Percentiles rank a stretch among this genome's conserved stretches.
These are phyloP conservation scores for Oscarella lobularis DNA, from an alignment of 37 sponge, comb jelly and placozoan genomes.

Conservation along the genomic window DNA sequence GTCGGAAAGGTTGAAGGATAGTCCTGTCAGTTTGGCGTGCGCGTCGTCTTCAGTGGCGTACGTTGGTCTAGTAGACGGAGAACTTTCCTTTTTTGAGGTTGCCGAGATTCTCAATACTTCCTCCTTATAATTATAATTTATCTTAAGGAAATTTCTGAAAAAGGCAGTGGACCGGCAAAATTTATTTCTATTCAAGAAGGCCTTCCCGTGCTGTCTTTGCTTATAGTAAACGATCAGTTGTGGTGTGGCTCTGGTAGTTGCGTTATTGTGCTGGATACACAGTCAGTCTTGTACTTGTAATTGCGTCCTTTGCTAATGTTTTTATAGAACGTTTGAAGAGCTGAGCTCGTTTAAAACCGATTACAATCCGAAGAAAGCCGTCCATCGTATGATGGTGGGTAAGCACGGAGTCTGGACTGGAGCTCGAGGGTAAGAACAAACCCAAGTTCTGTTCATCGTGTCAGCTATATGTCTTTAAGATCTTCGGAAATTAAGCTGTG, in stretches of 20 bases:
- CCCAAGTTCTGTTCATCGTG: neutral
- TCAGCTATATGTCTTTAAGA: neutral
- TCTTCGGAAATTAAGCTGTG: neutral
- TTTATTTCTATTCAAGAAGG: neutral
- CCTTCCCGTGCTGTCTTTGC: neutral
- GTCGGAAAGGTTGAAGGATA: neutral
- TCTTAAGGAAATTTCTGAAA: neutral
- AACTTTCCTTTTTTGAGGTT: neutral
- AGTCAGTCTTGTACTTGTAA: neutral
- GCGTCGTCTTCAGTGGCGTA: neutral
- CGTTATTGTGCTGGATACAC: neutral
- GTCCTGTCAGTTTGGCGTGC: conserved; percentile 1
- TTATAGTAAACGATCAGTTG: neutral
- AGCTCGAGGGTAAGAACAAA: neutral
- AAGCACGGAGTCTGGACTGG: neutral
- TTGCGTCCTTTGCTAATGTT: neutral
- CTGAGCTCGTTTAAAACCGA: neutral
- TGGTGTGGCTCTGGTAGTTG: neutral
- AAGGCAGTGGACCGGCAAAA: neutral
- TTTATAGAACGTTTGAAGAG: neutral
- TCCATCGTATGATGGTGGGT: neutral
- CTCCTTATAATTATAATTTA: too few relatives aligned
- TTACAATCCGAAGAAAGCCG: neutral
- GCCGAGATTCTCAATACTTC: too few relatives aligned
- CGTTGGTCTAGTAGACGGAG: neutral